A percentile compares a stretch with the other conserved stretches of the same genome.
phyloP scores from a whole-genome alignment of 2,888 invertebrate species.

The Epinotia nisella region DNA sequence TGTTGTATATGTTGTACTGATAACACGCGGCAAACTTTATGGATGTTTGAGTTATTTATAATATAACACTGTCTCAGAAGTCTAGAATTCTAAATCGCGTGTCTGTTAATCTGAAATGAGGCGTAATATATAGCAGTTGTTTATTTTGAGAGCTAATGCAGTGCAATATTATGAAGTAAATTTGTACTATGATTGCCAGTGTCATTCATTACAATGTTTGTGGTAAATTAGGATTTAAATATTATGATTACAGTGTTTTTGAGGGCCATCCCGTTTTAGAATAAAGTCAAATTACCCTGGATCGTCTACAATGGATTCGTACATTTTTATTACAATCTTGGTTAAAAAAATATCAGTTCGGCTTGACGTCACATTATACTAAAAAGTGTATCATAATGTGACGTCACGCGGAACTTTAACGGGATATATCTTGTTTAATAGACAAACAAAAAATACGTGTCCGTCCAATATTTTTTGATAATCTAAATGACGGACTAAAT shows the following conservation, averaged over 20 bases:
- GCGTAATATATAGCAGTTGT: constrained; percentile 7
- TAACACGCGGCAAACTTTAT: background rate
- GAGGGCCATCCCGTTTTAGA: no score
- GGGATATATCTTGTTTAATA: no score
- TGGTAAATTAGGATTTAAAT: background rate
- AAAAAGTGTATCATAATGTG: no score
- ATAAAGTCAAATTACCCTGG: no score
- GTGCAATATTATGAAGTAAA: constrained; percentile 2
- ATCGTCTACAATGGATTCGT: no score
- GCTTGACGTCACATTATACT: no score
- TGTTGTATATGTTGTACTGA: constrained; percentile 29
- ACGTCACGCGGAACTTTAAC: no score
- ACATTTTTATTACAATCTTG: no score
- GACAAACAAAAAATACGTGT: no score
- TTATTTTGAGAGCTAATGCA: constrained; percentile 9
- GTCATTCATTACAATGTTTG: background rate
- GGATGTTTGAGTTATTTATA: constrained; percentile 15
- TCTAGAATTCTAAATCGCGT: constrained; percentile 9
- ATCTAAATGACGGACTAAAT: no score
- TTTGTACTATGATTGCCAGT: constrained; percentile 13
- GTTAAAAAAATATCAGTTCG: no score
- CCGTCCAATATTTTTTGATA: no score
- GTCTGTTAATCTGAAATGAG: background rate
- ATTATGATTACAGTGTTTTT: background rate
- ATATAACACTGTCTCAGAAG: constrained; percentile 7